Evolutionary conservation across 1,140 invertebrate genomes (phyloP).

Genomic region (Papilio polytes): DNA sequence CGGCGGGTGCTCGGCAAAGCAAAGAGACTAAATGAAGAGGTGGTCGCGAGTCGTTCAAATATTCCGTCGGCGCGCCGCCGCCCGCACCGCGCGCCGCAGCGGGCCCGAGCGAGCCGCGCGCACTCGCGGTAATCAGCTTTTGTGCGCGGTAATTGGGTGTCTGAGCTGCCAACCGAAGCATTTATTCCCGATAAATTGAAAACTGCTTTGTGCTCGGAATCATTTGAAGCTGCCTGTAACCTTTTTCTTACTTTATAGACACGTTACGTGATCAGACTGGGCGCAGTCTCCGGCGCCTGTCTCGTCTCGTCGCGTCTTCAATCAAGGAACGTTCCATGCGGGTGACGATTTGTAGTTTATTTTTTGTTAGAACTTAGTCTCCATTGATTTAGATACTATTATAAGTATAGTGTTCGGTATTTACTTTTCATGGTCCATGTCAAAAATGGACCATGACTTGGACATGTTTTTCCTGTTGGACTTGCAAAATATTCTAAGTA

Average conservation of each 20-base stretch:
- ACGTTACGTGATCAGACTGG: conserved; percentile 39
- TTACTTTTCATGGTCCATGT: background rate
- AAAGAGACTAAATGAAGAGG: conserved; percentile 71
- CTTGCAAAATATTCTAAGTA: background rate
- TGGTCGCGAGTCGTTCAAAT: conserved; percentile 71
- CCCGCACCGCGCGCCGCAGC: conserved; percentile 42
- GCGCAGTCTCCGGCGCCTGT: conserved; percentile 2
- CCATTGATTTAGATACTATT: background rate
- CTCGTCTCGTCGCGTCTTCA: conserved; percentile 2
- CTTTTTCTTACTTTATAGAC: conserved; percentile 57
- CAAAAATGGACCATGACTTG: background rate
- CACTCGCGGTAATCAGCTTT: conserved; percentile 81
- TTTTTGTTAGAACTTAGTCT: background rate
- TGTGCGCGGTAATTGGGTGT: conserved; percentile 82
- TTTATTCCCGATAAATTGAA: conserved; percentile 83
- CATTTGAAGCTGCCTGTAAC: conserved; percentile 64
- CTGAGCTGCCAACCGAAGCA: conserved; percentile 81
- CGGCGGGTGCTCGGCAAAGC: conserved; percentile 50
- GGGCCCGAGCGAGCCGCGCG: conserved; percentile 60
- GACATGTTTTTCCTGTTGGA: background rate
- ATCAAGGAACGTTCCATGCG: conserved; percentile 4
- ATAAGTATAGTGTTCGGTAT: too few species aligned
- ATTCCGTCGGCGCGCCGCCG: conserved; percentile 59
- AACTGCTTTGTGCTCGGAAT: conserved; percentile 79
- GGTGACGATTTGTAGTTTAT: conserved; percentile 25